These are phyloP conservation scores for Phodopus roborovskii DNA, from an alignment of 2,113 vertebrate species.

Conservation along the genomic window DNA sequence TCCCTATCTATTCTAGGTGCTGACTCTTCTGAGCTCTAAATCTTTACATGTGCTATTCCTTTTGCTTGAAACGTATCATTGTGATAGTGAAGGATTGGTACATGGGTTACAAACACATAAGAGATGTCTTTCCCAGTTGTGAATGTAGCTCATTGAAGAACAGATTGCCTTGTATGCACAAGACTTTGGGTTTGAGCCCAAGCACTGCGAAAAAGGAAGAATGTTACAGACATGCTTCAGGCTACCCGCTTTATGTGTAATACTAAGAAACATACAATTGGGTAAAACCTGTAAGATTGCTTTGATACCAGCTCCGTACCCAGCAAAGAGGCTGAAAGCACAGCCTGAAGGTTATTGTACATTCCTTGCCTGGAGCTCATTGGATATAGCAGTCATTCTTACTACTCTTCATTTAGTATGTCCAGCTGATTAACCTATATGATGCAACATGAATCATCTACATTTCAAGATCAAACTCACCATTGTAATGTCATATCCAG, in stretches of 20 bases:
- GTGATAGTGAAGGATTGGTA: neutral
- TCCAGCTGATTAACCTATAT: neutral
- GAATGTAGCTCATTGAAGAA: neutral
- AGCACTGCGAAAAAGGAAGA: neutral
- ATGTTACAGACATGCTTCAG: neutral
- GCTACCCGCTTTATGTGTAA: neutral
- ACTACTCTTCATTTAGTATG: fast-evolving
- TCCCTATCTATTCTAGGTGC: neutral
- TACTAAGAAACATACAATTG: neutral
- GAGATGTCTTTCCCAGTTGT: neutral
- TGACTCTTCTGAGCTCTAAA: neutral
- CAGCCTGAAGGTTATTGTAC: neutral
- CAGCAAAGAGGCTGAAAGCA: neutral
- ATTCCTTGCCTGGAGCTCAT: neutral
- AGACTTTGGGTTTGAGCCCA: neutral
- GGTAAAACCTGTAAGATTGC: neutral
- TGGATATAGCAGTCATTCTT: neutral
- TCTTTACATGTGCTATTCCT: neutral
- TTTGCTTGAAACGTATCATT: neutral
- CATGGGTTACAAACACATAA: neutral
- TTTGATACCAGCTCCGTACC: neutral
- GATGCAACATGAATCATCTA: neutral
- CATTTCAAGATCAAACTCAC: neutral
- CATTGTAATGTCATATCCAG: neutral
- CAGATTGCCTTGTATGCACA: neutral